phyloP scores from a whole-genome alignment of 2,888 invertebrate species.

The Drosophila atripex region DNA sequence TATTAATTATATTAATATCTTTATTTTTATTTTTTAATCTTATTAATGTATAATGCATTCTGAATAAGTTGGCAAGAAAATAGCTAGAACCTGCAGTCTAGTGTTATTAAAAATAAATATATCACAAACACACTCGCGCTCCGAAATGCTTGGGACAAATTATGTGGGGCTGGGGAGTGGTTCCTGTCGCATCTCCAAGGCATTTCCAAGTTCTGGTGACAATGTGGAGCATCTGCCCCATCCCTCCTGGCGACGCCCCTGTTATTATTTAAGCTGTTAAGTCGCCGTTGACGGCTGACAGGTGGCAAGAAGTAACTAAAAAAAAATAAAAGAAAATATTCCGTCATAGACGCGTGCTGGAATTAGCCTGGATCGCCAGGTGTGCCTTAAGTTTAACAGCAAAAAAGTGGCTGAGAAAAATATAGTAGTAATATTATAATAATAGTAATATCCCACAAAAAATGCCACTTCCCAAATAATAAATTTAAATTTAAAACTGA shows the following conservation, averaged over 20 bases:
- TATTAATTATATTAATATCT: too few species aligned
- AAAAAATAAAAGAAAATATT: constrained; percentile 46
- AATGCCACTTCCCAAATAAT: too few species aligned
- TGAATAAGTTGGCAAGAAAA: too few species aligned
- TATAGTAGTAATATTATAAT: background rate
- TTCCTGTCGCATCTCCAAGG: constrained; percentile 51
- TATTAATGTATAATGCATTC: too few species aligned
- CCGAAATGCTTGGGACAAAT: constrained; percentile 58
- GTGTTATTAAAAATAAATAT: constrained; percentile 65
- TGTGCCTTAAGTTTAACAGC: background rate
- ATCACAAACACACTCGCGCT: constrained; percentile 41
- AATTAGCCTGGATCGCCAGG: constrained; percentile 45
- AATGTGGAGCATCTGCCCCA: constrained; percentile 54
- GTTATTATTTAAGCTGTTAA: constrained; percentile 62
- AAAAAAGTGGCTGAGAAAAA: background rate
- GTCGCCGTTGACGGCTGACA: constrained; percentile 67
- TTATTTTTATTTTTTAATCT: too few species aligned
- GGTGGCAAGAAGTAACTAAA: constrained; percentile 56
- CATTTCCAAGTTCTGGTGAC: constrained; percentile 56
- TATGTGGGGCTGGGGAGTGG: constrained; percentile 53
- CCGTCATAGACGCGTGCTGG: constrained; percentile 70
- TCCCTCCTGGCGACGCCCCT: background rate
- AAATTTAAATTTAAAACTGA: too few species aligned
- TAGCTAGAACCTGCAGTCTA: constrained; percentile 34
- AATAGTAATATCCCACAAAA: too few species aligned